Conservation (phyloP, 2,113 vertebrate species). For the Paraplagusia blochii region DNA sequence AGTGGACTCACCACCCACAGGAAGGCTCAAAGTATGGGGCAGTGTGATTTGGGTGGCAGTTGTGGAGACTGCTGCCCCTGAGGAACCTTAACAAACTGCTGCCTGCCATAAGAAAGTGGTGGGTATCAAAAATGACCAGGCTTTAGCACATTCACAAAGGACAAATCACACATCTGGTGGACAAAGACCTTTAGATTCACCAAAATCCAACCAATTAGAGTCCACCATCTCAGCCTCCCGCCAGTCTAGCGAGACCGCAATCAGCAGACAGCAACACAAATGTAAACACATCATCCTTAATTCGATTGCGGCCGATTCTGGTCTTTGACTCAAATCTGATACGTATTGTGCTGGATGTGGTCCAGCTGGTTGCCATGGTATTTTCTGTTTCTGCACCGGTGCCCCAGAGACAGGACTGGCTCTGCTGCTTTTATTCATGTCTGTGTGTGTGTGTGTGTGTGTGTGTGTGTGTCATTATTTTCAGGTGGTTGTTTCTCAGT, state of each 20-base stretch:
- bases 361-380: constrained; percentile 73
- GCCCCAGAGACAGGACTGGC: constrained; percentile 11
- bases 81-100: too few relatives aligned
- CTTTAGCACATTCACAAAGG: constrained; percentile 47
- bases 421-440: constrained; percentile 5
- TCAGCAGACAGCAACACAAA: constrained; percentile 72
- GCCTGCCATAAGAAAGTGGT: too few relatives aligned
- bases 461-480: constrained; percentile 1
- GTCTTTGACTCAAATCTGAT: constrained; percentile 67
- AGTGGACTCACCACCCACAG: too few relatives aligned
- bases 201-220: constrained; percentile 39
- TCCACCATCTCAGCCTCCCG: constrained; percentile 32
- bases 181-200: constrained; percentile 30
- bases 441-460: constrained; percentile 2
- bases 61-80: too few relatives aligned
- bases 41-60: too few relatives aligned
- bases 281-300: constrained; percentile 77
- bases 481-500: constrained; percentile 3
- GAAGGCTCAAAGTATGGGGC: too few relatives aligned
- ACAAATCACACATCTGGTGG: constrained; percentile 32
- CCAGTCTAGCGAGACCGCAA: constrained; percentile 65
- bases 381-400: constrained; percentile 34
- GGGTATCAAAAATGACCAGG: constrained; percentile 38
- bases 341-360: constrained; percentile 61
- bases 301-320: constrained; percentile 70